phyloP scores from a whole-genome alignment of 2,888 invertebrate genomes.

The Nomada fucata region DNA sequence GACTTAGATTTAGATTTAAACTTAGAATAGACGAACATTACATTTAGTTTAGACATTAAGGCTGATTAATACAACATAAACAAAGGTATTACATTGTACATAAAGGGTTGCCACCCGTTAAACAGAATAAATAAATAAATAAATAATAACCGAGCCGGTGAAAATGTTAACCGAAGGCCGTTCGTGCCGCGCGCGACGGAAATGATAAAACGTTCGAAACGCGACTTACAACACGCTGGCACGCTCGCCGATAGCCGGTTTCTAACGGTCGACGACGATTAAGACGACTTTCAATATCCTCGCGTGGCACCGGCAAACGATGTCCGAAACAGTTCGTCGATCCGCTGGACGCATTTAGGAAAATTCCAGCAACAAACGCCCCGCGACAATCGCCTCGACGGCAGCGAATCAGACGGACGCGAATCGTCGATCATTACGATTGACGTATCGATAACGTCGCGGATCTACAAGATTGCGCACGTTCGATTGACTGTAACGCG shows the following conservation, averaged over 20 bases:
- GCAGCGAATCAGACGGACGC: neutral
- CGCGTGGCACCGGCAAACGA: slow-evolving; percentile 65
- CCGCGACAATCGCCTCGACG: neutral
- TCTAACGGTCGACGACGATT: slow-evolving; percentile 72
- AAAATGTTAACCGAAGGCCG: slow-evolving; percentile 26
- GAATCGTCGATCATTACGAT: neutral
- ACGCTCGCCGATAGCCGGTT: slow-evolving; percentile 55
- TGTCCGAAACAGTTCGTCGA: slow-evolving; percentile 38
- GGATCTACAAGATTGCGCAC: neutral
- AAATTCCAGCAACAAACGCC: neutral
- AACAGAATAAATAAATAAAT: too few species aligned
- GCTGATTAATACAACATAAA: too few species aligned
- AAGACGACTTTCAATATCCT: slow-evolving; percentile 60
- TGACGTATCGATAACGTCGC: neutral
- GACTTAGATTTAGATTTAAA: too few species aligned
- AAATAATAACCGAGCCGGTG: neutral
- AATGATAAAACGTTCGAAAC: slow-evolving; percentile 36
- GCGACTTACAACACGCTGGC: slow-evolving; percentile 49
- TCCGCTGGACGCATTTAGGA: neutral
- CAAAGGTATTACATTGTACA: too few species aligned
- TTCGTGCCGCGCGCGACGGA: slow-evolving; percentile 10
- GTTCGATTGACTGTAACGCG: slow-evolving; percentile 7
- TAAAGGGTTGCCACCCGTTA: too few species aligned
- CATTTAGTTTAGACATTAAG: too few species aligned
- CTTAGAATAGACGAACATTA: too few species aligned